Percentiles rank a stretch among this genome's conserved stretches.
These are phyloP conservation scores for Lordiphosa mommai DNA, from an alignment of 1,140 invertebrate species.

Conservation along the genomic window DNA sequence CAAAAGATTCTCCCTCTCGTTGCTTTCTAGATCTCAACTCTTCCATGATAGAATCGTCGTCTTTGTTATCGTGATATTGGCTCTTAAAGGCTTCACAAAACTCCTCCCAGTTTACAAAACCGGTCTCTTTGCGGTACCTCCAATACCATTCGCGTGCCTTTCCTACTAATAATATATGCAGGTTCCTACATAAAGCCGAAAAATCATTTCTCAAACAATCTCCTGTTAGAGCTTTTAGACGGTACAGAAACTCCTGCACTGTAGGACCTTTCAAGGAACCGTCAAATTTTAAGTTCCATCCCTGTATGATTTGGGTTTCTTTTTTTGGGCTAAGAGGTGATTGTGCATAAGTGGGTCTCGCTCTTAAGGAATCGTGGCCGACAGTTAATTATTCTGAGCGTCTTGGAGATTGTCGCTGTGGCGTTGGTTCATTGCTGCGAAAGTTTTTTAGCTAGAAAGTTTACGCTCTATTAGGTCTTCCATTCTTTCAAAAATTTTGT, in stretches of 20 bases:
- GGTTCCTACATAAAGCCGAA: not conserved
- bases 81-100: conserved; percentile 1
- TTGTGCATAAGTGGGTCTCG: no score
- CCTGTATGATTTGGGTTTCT: no score
- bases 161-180: not conserved
- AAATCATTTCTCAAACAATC: not conserved
- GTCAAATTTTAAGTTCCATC: not conserved
- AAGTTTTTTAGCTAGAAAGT: no score
- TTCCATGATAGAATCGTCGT: conserved; percentile 1
- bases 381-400: no score
- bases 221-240: not conserved
- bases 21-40: not conserved
- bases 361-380: no score
- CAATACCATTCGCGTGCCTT: no score
- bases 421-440: no score
- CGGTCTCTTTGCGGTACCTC: not conserved
- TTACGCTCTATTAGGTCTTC: no score
- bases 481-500: no score
- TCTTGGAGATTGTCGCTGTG: no score
- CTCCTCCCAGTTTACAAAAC: not conserved
- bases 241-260: not conserved
- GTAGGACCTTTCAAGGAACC: not conserved
- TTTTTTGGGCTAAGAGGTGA: no score
- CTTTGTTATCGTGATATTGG: not conserved
- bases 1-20: not conserved